Base-by-base conservation (phyloP, 2,797 vertebrate species). In the Aplochiton taeniatus region DNA sequence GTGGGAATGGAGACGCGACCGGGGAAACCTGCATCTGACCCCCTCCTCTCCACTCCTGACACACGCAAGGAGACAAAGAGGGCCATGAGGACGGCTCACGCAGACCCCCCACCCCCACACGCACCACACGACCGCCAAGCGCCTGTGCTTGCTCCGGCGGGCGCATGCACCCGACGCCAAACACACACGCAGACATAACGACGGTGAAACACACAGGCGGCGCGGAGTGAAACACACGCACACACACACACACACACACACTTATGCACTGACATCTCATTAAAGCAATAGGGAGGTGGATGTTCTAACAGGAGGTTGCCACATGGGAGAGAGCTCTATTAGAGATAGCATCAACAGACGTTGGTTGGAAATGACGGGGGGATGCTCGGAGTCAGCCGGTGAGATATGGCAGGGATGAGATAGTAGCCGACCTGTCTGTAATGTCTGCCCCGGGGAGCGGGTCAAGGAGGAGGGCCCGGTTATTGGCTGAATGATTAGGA, bases 1-100 rank as follows among this genome's bases (percentile, higher is more conserved):
- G 84, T 91, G 88, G 90, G 90, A 91, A 89, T 87, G 88, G 83
- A 87, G 86, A 85, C 76, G 75, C 85, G 85, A 87, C 72, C 83
- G 72, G 53, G 80, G 77, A 81, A 83, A 83, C 79, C 79, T 86
- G 84, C 85, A 78, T 83, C 84, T 87, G 90, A 91, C 89, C 89
- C 87, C 83, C 80, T 83, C 86, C 44, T 55, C 19, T 43, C 81
- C 76, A 78, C 85, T 85, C 77, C 75, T 75, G 82, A 56, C 86
- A 85, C 83, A 77, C 79, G 81, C 73, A 78, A 81, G 79, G 81
- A 89, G 87, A 89, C 88, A 87, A 89, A 89, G 87, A 87, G 87
- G 83, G 86, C 86, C 85, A 83, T 82, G 73, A 8, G 13, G 54
- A 41, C n/a, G 13, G 19, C n/a, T n/a, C n/a, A n/a, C n/a, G n/a